These are phyloP conservation scores for Strix occidentalis DNA, from an alignment of 2,797 vertebrate genomes.

Conservation along the genomic window DNA sequence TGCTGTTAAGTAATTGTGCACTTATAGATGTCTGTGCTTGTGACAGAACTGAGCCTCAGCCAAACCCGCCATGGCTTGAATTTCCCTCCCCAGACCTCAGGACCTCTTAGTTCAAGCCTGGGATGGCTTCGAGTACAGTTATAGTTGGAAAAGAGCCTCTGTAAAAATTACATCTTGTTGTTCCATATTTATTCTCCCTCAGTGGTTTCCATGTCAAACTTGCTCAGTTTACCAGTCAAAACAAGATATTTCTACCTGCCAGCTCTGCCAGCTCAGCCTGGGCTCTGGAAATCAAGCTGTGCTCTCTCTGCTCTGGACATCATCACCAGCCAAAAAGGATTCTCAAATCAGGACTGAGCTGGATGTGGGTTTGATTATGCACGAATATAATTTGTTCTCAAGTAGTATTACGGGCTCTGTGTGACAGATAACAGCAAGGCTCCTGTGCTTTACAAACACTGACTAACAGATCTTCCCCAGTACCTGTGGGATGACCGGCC, in stretches of 20 bases:
- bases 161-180: constrained; percentile 63
- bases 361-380: constrained; percentile 20
- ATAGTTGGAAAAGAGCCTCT: constrained; percentile 14
- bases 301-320: constrained; percentile 63
- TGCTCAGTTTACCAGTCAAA: constrained; percentile 71
- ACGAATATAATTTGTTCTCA: constrained; percentile 12
- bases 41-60: constrained; percentile 3
- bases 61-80: neutral
- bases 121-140: neutral
- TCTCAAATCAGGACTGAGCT: neutral
- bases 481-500: neutral
- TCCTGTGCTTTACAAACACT: neutral
- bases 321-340: constrained; percentile 45
- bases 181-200: constrained; percentile 66
- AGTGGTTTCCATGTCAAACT: constrained; percentile 62
- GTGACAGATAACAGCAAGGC: neutral
- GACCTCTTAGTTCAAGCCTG: constrained; percentile 28
- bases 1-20: constrained; percentile 2
- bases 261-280: constrained; percentile 61
- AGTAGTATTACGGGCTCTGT: neutral
- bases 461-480: neutral
- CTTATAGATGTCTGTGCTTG: neutral
- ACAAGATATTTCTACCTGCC: constrained; percentile 69
- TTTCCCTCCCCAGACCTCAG: constrained; percentile 32
- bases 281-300: constrained; percentile 66